Base-by-base conservation (phyloP, 2,888 invertebrate genomes). In the Cylloceria caligata region DNA sequence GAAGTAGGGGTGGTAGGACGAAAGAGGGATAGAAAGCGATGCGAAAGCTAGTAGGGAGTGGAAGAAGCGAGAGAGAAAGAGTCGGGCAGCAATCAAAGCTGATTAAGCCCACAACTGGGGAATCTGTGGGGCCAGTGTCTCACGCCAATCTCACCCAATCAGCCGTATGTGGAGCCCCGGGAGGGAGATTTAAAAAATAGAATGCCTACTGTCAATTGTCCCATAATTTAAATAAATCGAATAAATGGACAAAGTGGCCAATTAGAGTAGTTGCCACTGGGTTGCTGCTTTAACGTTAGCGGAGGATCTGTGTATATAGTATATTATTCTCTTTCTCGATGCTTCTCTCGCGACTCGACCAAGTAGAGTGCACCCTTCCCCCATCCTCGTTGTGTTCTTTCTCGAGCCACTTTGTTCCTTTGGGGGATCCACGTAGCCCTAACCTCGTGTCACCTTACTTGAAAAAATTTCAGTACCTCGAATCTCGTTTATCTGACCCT, bases 211-310 rank as follows among this genome's bases (percentile, higher is more conserved):
- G 92, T 92, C 92, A 92, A 92, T 92, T 92, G 92, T 92, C 92
- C 92, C 92, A 92, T 92, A 92, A 92, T 92, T 92, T 92, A 92
- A 92, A 92, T 92, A 92, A 92, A 92, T 92, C 92, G 92, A 92
- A 92, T 92, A 92, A 92, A 92, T 92, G 92, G 92, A 92, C 92
- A 92, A 92, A 92, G 92, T 92, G 92, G 92, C 92, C 92, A 92
- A 92, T 92, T 92, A 92, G 92, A 92, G 91, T 91, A 91, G 91
- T 92, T 91, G 91, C 89, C 82, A 82, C 82, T 91, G 90, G 86
- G 82, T 87, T 87, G 87, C 86, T 88, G 88, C 90, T 91, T 91
- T 89, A 90, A 90, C 89, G 89, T 90, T 84, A 81, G 68, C 67
- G 83, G 77, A 74, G 60, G 45, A 52, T 80, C 49, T 78, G 71